Evolutionary conservation across 2,888 invertebrate genomes (phyloP), one percentile per base, ranked within the genome.

Genomic region (Drosophila prolongata): DNA sequence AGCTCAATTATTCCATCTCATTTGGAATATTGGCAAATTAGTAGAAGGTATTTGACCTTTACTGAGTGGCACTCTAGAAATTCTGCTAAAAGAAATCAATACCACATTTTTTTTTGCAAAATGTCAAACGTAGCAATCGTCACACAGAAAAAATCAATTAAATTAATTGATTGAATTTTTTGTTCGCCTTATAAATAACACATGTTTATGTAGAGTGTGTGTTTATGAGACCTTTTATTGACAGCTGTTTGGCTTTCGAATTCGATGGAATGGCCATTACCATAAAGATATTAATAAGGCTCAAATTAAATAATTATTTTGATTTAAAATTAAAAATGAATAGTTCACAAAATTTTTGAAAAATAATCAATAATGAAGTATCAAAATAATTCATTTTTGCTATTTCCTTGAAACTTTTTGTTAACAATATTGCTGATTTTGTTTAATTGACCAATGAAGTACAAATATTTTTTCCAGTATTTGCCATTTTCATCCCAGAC

Each of bases 231-330:
- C 14, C 40, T 37, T 50, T 60, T 40, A 40, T 50, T 38, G 37
- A 50, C 60, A 60, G 54, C 43, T 61, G 49, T 52, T 70, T 53
- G 59, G 19, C 40, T 37, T 1, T 16, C 14, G 38, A 38, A 65
- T 50, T 24, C 44, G 30, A 37, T 44, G 61, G 19, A 10, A 19
- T 14, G 34, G n/a, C 46, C 46, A 71, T 71, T 70, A 71, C 11
- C 71, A 62, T 56, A 70, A 70, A 42, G 40, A 70, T 52, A 70
- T 71, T 70, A 70, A 70, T 71, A 71, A 56, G 56, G 38, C 14
- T 9, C 46, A 55, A 34, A 24, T 24, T 24, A 16, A 16, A 1
- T 16, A 16, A 1, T 16, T 30, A 30, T 8, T 30, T 30, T 6
- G 2, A 30, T 30, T 19, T 3, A 19, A 19, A 19, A 19, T 19